These are phyloP conservation scores for Platycheirus albimanus DNA, from an alignment of 2,888 invertebrate genomes.

Conservation along the genomic window DNA sequence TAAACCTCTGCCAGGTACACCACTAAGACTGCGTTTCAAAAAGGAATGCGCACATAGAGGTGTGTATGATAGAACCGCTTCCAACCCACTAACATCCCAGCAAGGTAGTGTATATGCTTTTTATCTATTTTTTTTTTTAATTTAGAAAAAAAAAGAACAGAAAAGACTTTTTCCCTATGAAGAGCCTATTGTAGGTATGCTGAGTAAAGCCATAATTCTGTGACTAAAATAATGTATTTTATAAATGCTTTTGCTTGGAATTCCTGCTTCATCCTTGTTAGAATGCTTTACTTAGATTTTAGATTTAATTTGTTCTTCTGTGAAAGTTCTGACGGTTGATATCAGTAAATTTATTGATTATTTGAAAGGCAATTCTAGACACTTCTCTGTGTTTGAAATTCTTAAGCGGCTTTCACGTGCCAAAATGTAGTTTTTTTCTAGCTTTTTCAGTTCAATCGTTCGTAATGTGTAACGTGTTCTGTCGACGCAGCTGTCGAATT, in stretches of 20 bases:
- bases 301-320: slow-evolving; percentile 5
- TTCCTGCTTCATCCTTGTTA: slow-evolving; percentile 38
- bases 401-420: too few species aligned
- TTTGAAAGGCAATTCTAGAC: too few species aligned
- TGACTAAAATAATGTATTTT: slow-evolving; percentile 48
- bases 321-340: slow-evolving; percentile 42
- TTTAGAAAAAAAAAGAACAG: slow-evolving; percentile 37
- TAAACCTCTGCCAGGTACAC: slow-evolving; percentile 92
- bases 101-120: slow-evolving; percentile 83
- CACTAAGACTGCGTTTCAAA: slow-evolving; percentile 92
- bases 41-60: slow-evolving; percentile 97
- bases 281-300: slow-evolving; percentile 36
- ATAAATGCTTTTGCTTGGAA: slow-evolving; percentile 31
- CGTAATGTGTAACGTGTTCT: too few species aligned
- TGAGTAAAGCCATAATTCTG: slow-evolving; percentile 57
- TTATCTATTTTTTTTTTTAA: slow-evolving; percentile 69
- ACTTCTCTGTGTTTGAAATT: too few species aligned
- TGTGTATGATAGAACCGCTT: slow-evolving; percentile 86
- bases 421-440: too few species aligned
- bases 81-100: slow-evolving; percentile 82
- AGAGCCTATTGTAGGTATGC: slow-evolving; percentile 60
- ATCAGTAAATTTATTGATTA: too few species aligned
- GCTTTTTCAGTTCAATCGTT: too few species aligned
- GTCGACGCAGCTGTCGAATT: too few species aligned
- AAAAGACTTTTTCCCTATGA: slow-evolving; percentile 38